Evolutionary conservation across 2,797 vertebrate genomes (phyloP).

Genomic region (Euphonia xanthogaster): DNA sequence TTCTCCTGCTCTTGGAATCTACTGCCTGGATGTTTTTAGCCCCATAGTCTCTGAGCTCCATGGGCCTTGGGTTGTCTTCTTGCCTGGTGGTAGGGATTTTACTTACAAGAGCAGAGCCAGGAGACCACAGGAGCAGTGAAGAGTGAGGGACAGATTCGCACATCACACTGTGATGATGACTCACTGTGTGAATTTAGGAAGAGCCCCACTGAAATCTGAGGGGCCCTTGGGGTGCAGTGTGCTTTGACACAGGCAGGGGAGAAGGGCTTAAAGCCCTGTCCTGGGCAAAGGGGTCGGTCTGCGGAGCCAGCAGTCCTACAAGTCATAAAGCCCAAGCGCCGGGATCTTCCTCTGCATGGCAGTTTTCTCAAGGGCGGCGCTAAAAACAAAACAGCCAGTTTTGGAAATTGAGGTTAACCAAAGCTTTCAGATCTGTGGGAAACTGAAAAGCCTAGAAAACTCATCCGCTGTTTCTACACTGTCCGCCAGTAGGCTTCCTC

Average conservation of each 20-base stretch:
- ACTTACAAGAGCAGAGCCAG: not conserved
- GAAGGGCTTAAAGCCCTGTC: fast-evolving
- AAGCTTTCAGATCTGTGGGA: not conserved
- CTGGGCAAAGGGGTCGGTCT: no score
- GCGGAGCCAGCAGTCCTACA: fast-evolving
- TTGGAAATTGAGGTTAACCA: not conserved
- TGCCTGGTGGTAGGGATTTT: not conserved
- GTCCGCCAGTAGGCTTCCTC: not conserved
- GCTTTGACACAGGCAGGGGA: fast-evolving
- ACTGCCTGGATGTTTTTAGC: fast-evolving
- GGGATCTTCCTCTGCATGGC: not conserved
- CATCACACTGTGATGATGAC: not conserved
- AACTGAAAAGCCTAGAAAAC: not conserved
- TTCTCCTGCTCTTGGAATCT: not conserved
- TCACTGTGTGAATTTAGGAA: not conserved
- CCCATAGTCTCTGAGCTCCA: fast-evolving
- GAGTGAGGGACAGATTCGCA: not conserved
- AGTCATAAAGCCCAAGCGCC: not conserved
- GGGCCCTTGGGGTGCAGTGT: not conserved
- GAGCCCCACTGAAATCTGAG: not conserved
- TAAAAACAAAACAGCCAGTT: not conserved
- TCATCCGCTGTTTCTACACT: not conserved
- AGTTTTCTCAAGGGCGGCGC: not conserved
- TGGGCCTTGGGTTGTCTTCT: fast-evolving
- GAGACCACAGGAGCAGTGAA: not conserved